Conservation (phyloP, 2,797 vertebrate genomes). For the Phaenicophaeus curvirostris region DNA sequence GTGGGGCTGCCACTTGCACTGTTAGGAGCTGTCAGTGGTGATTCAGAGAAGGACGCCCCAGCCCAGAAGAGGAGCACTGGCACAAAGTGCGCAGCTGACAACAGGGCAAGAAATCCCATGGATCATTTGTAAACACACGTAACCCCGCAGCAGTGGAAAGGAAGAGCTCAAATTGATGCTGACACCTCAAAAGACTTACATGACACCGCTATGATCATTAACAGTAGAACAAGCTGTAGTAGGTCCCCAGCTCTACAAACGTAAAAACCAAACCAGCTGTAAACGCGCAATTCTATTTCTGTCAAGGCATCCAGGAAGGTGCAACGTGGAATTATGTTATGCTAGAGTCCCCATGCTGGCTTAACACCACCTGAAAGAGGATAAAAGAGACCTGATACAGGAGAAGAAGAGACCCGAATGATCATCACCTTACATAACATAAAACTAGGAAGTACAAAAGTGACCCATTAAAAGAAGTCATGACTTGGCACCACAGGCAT, state of each 20-base stretch:
- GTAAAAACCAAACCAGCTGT: not conserved
- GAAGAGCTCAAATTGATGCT: not conserved
- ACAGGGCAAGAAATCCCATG: accelerated
- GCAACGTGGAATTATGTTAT: accelerated
- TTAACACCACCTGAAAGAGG: not conserved
- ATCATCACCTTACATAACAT: not conserved
- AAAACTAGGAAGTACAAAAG: not conserved
- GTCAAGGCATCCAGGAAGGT: not conserved
- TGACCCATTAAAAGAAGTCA: not conserved
- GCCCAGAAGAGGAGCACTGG: not conserved
- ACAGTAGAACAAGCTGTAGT: not conserved
- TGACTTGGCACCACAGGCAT: not conserved
- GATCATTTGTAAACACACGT: accelerated
- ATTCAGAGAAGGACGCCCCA: not conserved
- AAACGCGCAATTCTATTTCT: not conserved
- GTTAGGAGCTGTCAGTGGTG: not conserved
- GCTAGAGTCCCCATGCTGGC: not conserved
- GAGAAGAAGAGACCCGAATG: not conserved
- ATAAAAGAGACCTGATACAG: not conserved
- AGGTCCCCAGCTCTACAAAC: not conserved
- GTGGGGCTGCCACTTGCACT: accelerated
- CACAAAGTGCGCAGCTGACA: accelerated
- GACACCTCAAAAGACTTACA: not conserved
- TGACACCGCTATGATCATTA: not conserved
- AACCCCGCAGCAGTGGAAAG: not conserved